Evolutionary conservation across 2,113 vertebrate species (phyloP), one percentile per base, ranked within the genome.

Genomic region (Camelus bactrianus): DNA sequence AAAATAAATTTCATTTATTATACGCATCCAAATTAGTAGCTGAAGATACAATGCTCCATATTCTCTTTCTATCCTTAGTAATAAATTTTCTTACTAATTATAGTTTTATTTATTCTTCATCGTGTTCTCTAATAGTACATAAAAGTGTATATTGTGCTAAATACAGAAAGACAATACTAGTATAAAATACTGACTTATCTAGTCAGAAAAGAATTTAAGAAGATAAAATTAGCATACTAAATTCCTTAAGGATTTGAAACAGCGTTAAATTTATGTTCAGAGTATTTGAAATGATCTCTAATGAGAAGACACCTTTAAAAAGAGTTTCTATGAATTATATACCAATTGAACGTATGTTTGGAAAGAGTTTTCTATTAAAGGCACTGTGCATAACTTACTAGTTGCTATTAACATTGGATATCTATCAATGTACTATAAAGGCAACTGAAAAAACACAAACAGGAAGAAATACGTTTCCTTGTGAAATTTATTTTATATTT

Each of bases 1-100:
- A 32, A 67, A 81, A 86, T 90, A 58, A 88, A 77, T 95, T 89
- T 87, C 26, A 70, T 7, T 70, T 46, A 75, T 72, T 73, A 75
- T 32, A 17, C 91, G 19, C 35, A 80, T 88, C 26, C 15, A 79
- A 82, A 91, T 65, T 79, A 91, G 30, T 35, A 79, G 9, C 6
- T 60, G 67, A 77, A 67, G 35, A 83, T 48, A 83, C 87, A 93
- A 67, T 69, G 19, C 3, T 62, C 35, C 48, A 56, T 85, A 42
- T 88, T 20, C 12, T 92, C 20, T 72, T 83, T 87, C 46, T 60
- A 16, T 70, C 48, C 10, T 76, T 35, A 93, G 35, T 65, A 70
- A 94, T 67, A 14, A 58, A 30, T 62, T 87, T 92, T n/a, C 50
- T 97, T 46, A 56, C n/a, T 91, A 65, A 52, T 79, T 72, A 70